phyloP scores from a whole-genome alignment of 2,888 invertebrate species.

The Blera fallax region DNA sequence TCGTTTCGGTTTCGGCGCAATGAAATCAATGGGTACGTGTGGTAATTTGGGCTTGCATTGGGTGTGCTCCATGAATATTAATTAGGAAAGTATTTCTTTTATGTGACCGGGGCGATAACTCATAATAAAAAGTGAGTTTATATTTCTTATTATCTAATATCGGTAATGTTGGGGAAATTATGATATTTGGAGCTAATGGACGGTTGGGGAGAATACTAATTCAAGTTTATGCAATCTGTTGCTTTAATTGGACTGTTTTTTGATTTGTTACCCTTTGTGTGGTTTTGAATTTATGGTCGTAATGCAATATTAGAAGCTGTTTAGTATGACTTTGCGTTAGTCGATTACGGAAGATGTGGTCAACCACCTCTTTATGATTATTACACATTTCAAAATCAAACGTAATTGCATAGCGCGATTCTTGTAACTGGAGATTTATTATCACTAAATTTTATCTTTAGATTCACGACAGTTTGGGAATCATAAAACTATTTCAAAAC shows the following conservation, averaged over 20 bases:
- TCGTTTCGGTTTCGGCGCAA: background rate
- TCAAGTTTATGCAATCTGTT: background rate
- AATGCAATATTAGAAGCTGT: background rate
- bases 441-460: background rate
- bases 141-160: conserved; percentile 39
- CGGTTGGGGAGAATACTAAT: conserved; percentile 25
- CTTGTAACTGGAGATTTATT: no score
- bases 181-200: conserved; percentile 3
- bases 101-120: conserved; percentile 25
- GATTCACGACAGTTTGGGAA: no score
- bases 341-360: background rate
- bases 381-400: no score
- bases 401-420: no score
- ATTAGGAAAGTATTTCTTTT: conserved; percentile 15
- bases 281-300: background rate
- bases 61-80: conserved; percentile 60
- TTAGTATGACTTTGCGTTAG: background rate
- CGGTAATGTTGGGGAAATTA: background rate
- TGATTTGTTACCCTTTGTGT: background rate
- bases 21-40: conserved; percentile 29
- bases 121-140: conserved; percentile 31
- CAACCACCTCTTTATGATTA: background rate
- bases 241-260: background rate
- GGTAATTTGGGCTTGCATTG: conserved; percentile 41
- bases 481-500: no score